Base-by-base conservation (phyloP, 37 sponge, comb jelly and placozoan genomes). In the Agelas oroides region DNA sequence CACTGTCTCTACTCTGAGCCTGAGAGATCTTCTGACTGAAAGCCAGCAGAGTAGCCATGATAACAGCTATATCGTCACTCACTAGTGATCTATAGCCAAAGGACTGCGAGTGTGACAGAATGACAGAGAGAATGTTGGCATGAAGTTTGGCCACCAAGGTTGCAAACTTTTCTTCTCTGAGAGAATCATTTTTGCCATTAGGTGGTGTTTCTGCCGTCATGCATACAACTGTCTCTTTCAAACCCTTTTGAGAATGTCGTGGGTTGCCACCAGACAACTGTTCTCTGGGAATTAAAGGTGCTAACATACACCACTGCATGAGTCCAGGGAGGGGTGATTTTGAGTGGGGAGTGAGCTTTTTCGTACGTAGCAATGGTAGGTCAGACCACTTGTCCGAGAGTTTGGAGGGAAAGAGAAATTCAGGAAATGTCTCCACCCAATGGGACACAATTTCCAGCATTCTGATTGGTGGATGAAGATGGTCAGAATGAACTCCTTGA, bases 261-360 rank as follows among this genome's bases (percentile, higher is more conserved):
- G 33, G 1, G 19, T 28, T 24, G 30, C 32, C 32, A 19, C 33
- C 1, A 31, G 2, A 31, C 68, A 18, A 2, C 65, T 20, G 62
- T 1, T 54, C 23, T 28, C 31, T 65, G 34, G 71, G 71, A 27
- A 60, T 11, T 41, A 89, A 32, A 0, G 94, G 90, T 14, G 77
- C 82, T 17, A 93, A 40, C 0, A 89, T 59, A 65, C 82, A 71
- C 94, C 94, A 93, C 36, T 70, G 73, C 14, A 82, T 76, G 53
- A 93, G 53, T 24, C 94, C 94, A 2, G 76, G 53, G 12, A 90
- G 59, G 60, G 90, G 85, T 5, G 25, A 61, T 61, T 65, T 8
- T 40, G 66, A 63, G 23, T 78, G 53, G 11, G 16, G 31, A 19
- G 19, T 34, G 77, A 61, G 32, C 37, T 76, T 3, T 46, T 46